Evolutionary conservation across 2,113 vertebrate species (phyloP), one percentile per base, ranked within the genome.

Genomic region (Brachypteracias leptosomus): DNA sequence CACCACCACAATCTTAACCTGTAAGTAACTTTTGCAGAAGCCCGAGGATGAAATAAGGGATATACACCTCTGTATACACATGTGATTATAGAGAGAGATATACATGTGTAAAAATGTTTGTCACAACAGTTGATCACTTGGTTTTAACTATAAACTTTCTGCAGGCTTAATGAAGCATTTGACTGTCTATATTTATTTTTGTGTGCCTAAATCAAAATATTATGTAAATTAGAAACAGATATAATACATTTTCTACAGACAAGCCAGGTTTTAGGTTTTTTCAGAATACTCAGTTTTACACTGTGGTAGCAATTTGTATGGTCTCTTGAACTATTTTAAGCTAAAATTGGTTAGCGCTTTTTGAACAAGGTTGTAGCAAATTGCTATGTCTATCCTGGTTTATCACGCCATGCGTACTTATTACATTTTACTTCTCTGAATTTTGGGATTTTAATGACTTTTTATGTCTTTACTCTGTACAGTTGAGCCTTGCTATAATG

Each of bases 141-240:
- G 49, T 68, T 93, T 89, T 85, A 81, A 44, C 79, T 77, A 6
- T 57, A 68, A 58, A 33, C 65, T 91, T 93, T 72, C 83, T 84
- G 42, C 92, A 95, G 91, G 61, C 29, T 42, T 89, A 94, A 63
- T 78, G 61, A 97, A 93, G 38, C 80, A 82, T 88, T 93, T 91
- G 73, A 51, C 68, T 92, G 83, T 66, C 68, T 83, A 7, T 95
- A 96, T 96, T 96, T 96, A 96, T 97, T 96, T 93, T 87, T 92
- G 61, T 93, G 90, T 96, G 89, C 93, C 90, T 97, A 91, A 96
- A 89, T 84, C 55, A 79, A 91, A 87, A 73, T 84, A 22, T 71
- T 94, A 5, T 96, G 92, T 97, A 94, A 75, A 94, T 90, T 62
- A 87, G 84, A 89, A 85, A 87, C 76, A 68, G 38, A 89, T 82